These are phyloP conservation scores for Gallinago stenura DNA, from an alignment of 2,797 vertebrate species.

Conservation along the genomic window DNA sequence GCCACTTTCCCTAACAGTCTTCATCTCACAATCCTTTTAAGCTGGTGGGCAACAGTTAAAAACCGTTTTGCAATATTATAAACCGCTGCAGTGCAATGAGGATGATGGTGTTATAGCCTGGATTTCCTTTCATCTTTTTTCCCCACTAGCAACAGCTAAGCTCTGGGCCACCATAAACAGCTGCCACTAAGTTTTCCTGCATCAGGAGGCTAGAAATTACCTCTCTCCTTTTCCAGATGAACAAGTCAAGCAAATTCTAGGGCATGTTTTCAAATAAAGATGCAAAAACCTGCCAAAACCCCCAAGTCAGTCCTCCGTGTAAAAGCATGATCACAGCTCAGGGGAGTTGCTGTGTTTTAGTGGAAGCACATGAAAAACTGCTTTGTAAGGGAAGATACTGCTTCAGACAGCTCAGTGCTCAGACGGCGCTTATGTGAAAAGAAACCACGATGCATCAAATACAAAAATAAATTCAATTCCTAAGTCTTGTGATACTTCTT, in stretches of 20 bases:
- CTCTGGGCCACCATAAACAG: not conserved
- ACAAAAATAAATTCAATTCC: conserved; percentile 7
- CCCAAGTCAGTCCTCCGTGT: not conserved
- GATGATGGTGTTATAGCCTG: not conserved
- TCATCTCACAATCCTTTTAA: not conserved
- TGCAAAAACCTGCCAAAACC: not conserved
- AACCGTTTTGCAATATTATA: not conserved
- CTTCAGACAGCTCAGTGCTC: not conserved
- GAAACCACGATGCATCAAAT: not conserved
- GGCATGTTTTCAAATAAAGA: not conserved
- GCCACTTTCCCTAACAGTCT: not conserved
- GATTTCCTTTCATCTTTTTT: not conserved
- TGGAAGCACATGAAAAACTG: not conserved
- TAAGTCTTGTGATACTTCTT: not conserved
- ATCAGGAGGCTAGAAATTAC: not conserved
- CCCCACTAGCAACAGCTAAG: not conserved
- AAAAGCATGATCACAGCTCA: not conserved
- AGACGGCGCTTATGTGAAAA: not conserved
- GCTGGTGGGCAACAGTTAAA: not conserved
- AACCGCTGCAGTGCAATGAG: not conserved
- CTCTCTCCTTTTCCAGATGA: not conserved
- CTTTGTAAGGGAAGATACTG: conserved; percentile 13
- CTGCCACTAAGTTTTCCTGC: not conserved
- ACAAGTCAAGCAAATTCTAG: not conserved
- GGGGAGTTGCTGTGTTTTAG: not conserved